Base-by-base conservation (phyloP, 1,140 invertebrate species). In the Colletes latitarsis region DNA sequence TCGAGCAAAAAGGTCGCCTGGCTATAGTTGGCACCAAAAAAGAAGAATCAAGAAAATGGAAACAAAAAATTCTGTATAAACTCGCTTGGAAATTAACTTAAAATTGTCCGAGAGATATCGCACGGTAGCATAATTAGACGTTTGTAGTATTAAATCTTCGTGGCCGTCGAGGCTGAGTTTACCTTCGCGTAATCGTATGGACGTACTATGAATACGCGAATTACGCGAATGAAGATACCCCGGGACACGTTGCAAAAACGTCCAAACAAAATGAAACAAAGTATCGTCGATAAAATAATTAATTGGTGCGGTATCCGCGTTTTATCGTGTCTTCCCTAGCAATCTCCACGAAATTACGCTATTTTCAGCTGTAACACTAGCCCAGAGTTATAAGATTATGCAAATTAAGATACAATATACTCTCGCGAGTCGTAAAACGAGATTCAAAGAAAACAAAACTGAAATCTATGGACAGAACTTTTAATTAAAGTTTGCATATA, bases 61-160 rank as follows among this genome's bases (percentile, higher is more conserved):
- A 46, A n/a, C n/a, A 15, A 9, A 39, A 4, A n/a, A 30, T 17
- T 52, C 15, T 19, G 41, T 21, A 19, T 4, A 67, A 67, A 53
- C 8, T 9, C 1, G 8, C 15, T 14, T n/a, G 17, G 67, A 41
- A 77, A 70, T 71, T 71, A 82, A 71, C 77, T 77, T 64, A 52
- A 39, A 46, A 19, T 77, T 57, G 41, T 77, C 62, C 46, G 49
- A 21, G 17, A 21, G 6, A 19, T 43, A 19, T 14, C 17, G 46
- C 41, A 71, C 6, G 41, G n/a, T 64, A 39, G 30, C 75, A 62
- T 77, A 43, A 77, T 58, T 41, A 49, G 74, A 57, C 63, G 53
- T 52, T 80, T 71, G 49, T 74, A 80, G 74, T 19, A 17, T 81
- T 21, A 0, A 19, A 9, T 74, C 6, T 30, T 5, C 52, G 30